phyloP scores from a whole-genome alignment of 2,888 invertebrate species.

The Tetheella fluctuosa region DNA sequence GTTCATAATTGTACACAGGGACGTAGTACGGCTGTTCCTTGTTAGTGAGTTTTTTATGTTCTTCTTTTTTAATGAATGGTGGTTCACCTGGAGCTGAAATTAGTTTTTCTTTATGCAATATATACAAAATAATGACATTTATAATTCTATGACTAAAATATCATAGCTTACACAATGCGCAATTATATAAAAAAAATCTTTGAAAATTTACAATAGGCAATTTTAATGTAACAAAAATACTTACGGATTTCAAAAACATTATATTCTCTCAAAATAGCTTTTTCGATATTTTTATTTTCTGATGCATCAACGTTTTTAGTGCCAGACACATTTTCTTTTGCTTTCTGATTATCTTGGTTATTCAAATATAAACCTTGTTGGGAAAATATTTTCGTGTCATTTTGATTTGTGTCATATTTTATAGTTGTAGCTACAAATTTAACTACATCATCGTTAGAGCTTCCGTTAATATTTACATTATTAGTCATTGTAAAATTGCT shows the following conservation, averaged over 20 bases:
- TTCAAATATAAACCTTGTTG: neutral
- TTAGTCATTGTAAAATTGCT: neutral
- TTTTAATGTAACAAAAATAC: conserved; percentile 30
- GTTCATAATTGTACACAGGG: conserved; percentile 52
- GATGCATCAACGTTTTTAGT: neutral
- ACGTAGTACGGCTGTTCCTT: conserved; percentile 48
- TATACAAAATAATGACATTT: neutral
- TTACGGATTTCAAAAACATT: conserved; percentile 64
- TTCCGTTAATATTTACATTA: neutral
- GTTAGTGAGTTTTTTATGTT: conserved; percentile 16
- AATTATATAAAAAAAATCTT: too few species aligned
- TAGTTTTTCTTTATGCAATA: neutral
- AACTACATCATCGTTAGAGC: neutral
- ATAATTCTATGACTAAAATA: too few species aligned
- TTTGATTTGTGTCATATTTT: neutral
- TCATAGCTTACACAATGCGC: too few species aligned
- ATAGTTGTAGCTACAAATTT: neutral
- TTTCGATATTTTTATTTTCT: conserved; percentile 16
- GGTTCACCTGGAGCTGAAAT: conserved; percentile 37
- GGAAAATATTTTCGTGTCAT: neutral
- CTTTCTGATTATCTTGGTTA: conserved; percentile 7
- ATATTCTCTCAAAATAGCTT: conserved; percentile 31
- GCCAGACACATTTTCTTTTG: neutral
- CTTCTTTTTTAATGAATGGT: conserved; percentile 24
- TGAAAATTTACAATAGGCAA: neutral